A percentile compares a stretch with the other conserved stretches of the same genome.
These are phyloP conservation scores for Nannoperca obscura DNA, from an alignment of 2,797 vertebrate species.

Conservation along the genomic window DNA sequence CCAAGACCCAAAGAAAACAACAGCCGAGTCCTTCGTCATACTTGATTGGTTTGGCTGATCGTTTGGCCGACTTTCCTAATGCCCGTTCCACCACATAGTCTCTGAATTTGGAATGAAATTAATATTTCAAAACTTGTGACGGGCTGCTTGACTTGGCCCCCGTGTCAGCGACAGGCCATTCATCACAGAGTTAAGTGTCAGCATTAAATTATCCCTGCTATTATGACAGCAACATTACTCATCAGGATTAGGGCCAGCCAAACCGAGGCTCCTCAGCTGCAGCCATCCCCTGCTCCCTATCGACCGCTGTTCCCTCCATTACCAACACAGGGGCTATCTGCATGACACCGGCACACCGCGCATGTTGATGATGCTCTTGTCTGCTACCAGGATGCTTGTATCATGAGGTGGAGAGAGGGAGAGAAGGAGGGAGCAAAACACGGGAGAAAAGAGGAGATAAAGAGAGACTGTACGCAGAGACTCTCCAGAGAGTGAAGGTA, in stretches of 20 bases:
- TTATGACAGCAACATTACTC: constrained; percentile 99
- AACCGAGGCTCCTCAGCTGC: constrained; percentile 83
- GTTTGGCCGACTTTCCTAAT: constrained; percentile 33
- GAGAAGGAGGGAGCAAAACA: constrained; percentile 68
- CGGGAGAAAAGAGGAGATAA: constrained; percentile 82
- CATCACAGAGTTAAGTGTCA: constrained; percentile 93
- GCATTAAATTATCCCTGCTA: constrained; percentile 93
- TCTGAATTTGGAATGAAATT: constrained; percentile 84
- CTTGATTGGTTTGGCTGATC: constrained; percentile 25
- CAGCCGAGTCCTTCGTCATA: background rate
- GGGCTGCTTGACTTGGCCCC: constrained; percentile 81
- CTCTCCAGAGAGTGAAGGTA: constrained; percentile 85
- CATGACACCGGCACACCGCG: constrained; percentile 89
- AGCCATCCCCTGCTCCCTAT: constrained; percentile 89
- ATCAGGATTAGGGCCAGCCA: constrained; percentile 90
- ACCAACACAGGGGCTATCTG: constrained; percentile 89
- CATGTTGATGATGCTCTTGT: constrained; percentile 90
- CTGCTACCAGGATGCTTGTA: constrained; percentile 75
- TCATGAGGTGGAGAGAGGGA: constrained; percentile 65
- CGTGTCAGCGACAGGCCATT: constrained; percentile 90
- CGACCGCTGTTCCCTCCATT: constrained; percentile 89
- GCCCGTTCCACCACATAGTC: constrained; percentile 60
- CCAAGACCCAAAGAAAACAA: constrained; percentile 20
- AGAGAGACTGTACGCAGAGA: constrained; percentile 83
- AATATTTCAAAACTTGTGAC: constrained; percentile 91